phyloP scores from a whole-genome alignment of 2,888 invertebrate genomes.

The Eupithecia vulgata region DNA sequence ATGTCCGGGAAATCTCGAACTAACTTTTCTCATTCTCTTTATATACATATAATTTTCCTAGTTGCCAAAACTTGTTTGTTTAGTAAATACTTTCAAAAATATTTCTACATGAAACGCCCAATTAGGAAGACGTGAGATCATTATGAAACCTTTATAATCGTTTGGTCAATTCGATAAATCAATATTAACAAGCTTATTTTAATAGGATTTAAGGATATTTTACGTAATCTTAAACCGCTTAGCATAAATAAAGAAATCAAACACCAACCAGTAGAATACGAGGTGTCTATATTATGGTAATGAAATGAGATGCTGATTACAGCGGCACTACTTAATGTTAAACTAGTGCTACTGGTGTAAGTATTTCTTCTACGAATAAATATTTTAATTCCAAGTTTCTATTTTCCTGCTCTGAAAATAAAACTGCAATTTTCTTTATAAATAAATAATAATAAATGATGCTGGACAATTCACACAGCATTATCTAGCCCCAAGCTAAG shows the following conservation, averaged over 20 bases:
- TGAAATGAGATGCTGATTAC: slow-evolving; percentile 15
- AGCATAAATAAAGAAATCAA: slow-evolving; percentile 23
- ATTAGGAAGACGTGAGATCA: background rate
- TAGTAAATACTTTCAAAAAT: background rate
- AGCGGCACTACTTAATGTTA: background rate
- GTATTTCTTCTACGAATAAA: background rate
- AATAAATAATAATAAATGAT: too few species aligned
- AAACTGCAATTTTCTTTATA: background rate
- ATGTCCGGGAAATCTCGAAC: too few species aligned
- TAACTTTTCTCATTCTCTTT: too few species aligned
- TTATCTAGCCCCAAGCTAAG: too few species aligned
- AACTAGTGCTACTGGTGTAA: background rate
- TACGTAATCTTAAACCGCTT: slow-evolving; percentile 21
- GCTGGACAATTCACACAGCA: too few species aligned
- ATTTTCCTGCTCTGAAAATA: background rate
- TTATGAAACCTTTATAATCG: background rate
- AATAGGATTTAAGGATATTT: slow-evolving; percentile 23
- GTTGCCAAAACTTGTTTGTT: background rate
- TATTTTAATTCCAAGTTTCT: background rate
- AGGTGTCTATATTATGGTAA: slow-evolving; percentile 28
- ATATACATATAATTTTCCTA: background rate
- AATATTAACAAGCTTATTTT: slow-evolving; percentile 5
- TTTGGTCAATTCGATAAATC: slow-evolving; percentile 19
- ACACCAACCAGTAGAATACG: slow-evolving; percentile 12
- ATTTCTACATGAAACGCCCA: background rate